Evolutionary conservation across 2,113 vertebrate genomes (phyloP).

Genomic region (Paratilapia polleni): DNA sequence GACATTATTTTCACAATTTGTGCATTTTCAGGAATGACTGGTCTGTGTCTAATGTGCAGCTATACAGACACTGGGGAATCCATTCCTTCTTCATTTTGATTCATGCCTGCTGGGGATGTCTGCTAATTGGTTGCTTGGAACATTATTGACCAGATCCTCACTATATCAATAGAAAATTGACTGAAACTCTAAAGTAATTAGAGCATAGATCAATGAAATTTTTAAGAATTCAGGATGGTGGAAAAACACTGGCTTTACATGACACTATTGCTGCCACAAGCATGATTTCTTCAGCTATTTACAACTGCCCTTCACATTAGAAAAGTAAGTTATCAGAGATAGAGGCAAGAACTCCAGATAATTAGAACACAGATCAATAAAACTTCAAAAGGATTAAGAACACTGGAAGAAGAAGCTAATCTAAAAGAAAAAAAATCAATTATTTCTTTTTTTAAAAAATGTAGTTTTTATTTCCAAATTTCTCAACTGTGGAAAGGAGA

Average conservation of each 20-base stretch:
- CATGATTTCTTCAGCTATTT: neutral
- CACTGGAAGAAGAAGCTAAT: neutral
- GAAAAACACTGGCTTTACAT: neutral
- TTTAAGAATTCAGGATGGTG: neutral
- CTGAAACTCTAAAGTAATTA: slow-evolving; percentile 59
- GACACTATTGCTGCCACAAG: neutral
- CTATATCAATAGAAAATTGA: slow-evolving; percentile 58
- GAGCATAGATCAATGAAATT: slow-evolving; percentile 18
- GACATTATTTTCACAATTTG: neutral
- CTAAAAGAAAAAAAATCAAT: neutral
- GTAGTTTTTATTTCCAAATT: neutral
- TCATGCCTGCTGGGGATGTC: slow-evolving; percentile 44
- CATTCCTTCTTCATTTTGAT: slow-evolving; percentile 40
- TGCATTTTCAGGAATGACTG: slow-evolving; percentile 1
- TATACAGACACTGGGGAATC: slow-evolving; percentile 52
- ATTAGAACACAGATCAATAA: slow-evolving; percentile 46
- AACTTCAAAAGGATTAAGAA: neutral
- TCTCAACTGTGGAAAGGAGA: neutral
- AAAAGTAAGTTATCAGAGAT: neutral
- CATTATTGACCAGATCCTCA: slow-evolving; percentile 46
- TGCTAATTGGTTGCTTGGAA: slow-evolving; percentile 66
- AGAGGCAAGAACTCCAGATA: slow-evolving; percentile 31
- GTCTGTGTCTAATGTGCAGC: slow-evolving; percentile 12
- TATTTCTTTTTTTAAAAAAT: neutral
- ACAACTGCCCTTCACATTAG: neutral